Base-by-base conservation (phyloP, 2,113 vertebrate species). In the Ammodytes dubius region DNA sequence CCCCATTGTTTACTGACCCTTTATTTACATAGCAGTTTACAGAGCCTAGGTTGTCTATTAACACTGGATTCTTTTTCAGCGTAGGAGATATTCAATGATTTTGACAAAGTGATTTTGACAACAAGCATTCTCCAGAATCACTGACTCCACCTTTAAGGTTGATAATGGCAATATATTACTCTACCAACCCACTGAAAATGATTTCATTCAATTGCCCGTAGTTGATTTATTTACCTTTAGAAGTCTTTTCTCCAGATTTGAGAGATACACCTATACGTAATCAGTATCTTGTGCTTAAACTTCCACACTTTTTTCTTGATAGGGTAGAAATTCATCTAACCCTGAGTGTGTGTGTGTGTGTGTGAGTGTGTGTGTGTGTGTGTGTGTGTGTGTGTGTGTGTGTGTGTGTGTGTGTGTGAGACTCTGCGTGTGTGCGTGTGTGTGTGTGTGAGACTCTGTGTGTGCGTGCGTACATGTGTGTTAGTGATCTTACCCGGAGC, bases 401-500 rank as follows among this genome's bases (percentile, higher is more conserved):
- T 45, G 8, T 14, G 40, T 45, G 57, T 14, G 27, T 37, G 13
- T n/a, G 53, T 56, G 27, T 37, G 19, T 45, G 3, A 13, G 2
- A n/a, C n/a, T n/a, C n/a, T 56, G 60, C 2, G 1, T 40, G n/a
- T 43, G 57, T 40, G 6, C 27, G 14, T 37, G 49, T 11, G 7
- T 12, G 37, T 19, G 0, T 35, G 35, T 19, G 13, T 54, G 13
- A 13, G 2, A n/a, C n/a, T n/a, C n/a, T 19, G 0, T 35, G 35
- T 43, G 57, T 40, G 6, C 27, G 14, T 37, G 49, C 12, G 7
- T 12, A 17, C 19, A 0, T 50, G 5, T 54, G 71, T 10, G 13
- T 45, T n/a, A n/a, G 6, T 7, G 37, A 80, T 83, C 95, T 96
- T 94, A 99, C 98, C 95, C 94, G 15, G 83, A 73, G 64, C 95